Evolutionary conservation across 2,113 vertebrate genomes (phyloP).

Genomic region (Pyrgilauda ruficollis): DNA sequence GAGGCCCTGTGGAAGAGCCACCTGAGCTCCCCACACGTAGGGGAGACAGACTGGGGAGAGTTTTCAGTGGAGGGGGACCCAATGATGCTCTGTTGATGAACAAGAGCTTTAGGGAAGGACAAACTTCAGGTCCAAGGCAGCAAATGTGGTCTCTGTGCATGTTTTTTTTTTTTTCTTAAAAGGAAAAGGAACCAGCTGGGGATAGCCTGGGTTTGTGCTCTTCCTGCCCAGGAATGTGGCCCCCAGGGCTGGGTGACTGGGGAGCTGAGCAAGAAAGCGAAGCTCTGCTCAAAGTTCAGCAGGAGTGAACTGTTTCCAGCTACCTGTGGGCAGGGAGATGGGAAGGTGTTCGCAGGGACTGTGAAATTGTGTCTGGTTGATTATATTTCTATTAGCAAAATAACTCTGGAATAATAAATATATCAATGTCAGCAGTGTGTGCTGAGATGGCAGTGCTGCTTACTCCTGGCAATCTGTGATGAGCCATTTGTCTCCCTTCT

Average conservation of each 20-base stretch:
- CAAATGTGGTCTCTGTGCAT: not conserved
- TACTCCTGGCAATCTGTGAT: not conserved
- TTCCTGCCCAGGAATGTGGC: not conserved
- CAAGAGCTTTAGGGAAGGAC: not conserved
- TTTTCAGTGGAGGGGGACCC: not conserved
- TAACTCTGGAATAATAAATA: not conserved
- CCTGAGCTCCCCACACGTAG: rapidly evolving
- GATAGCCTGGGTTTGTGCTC: not conserved
- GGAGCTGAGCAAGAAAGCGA: not conserved
- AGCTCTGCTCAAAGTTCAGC: not conserved
- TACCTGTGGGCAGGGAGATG: not conserved
- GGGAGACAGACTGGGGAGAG: not conserved
- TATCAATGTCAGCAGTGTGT: not conserved
- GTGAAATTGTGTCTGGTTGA: not conserved
- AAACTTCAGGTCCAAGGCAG: not conserved
- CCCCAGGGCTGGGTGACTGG: not conserved
- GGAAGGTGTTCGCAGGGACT: not conserved
- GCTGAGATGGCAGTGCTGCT: not conserved
- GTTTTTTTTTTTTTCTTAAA: not conserved
- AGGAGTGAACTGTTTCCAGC: not conserved
- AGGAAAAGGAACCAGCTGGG: not conserved
- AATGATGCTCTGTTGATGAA: not conserved
- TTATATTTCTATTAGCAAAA: not conserved
- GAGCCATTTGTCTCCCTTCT: not conserved
- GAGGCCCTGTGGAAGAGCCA: not conserved